phyloP scores from a whole-genome alignment of 2,888 invertebrate species.

The Glaucopsyche alexis region DNA sequence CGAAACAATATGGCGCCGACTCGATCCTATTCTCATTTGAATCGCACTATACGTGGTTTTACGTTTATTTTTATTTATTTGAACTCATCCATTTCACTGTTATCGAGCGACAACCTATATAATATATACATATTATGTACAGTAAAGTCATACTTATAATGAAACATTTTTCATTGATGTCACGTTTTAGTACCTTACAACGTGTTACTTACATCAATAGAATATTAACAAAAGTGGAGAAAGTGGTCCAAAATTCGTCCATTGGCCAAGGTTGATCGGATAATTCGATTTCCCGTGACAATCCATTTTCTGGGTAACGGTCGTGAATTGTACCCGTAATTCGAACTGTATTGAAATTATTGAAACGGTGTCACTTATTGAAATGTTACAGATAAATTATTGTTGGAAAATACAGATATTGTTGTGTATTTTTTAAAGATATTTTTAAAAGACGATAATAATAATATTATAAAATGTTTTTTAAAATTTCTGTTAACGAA shows the following conservation, averaged over 20 bases:
- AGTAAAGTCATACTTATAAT: neutral
- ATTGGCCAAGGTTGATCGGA: conserved; percentile 47
- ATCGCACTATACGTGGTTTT: too few species aligned
- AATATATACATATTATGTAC: too few species aligned
- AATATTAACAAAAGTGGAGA: conserved; percentile 48
- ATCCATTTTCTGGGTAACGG: conserved; percentile 43
- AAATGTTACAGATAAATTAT: neutral
- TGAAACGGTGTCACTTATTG: conserved; percentile 26
- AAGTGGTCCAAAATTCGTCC: conserved; percentile 48
- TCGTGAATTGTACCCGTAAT: conserved; percentile 36
- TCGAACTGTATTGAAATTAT: conserved; percentile 34
- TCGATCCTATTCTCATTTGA: too few species aligned
- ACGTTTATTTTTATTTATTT: too few species aligned
- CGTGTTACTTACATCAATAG: conserved; percentile 34
- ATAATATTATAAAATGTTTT: too few species aligned
- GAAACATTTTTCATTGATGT: neutral
- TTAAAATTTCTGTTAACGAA: too few species aligned
- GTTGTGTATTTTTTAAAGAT: neutral
- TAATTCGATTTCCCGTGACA: conserved; percentile 54
- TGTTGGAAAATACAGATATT: neutral
- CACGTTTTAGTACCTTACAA: neutral
- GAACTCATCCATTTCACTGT: too few species aligned
- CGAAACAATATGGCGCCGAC: too few species aligned
- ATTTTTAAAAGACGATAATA: neutral
- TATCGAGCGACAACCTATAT: too few species aligned